These are phyloP conservation scores for Sclerodermus sp. DNA, from an alignment of 2,888 invertebrate genomes.

Conservation along the genomic window DNA sequence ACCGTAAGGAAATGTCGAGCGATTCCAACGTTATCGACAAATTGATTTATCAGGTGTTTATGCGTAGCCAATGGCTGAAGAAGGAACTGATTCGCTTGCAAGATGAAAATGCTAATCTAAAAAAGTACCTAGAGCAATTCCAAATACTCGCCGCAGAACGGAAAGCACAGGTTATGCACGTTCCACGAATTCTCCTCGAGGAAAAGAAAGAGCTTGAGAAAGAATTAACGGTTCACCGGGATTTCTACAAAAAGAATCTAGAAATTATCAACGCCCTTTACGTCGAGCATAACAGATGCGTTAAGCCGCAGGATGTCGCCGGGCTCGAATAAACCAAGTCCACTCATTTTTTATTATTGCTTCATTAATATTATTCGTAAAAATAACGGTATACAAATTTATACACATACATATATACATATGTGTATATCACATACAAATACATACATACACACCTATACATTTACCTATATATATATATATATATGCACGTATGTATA, in stretches of 20 bases:
- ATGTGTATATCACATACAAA: neutral
- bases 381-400: too few relatives aligned
- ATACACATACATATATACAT: neutral
- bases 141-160: conserved; percentile 24
- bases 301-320: conserved; percentile 11
- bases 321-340: too few relatives aligned
- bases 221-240: conserved; percentile 18
- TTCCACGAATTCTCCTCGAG: conserved; percentile 28
- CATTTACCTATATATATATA: neutral
- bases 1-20: conserved; percentile 8
- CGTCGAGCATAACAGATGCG: conserved; percentile 26
- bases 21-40: conserved; percentile 20
- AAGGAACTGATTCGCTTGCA: conserved; percentile 27
- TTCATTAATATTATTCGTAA: too few relatives aligned
- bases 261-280: conserved; percentile 30
- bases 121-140: conserved; percentile 25
- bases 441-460: neutral
- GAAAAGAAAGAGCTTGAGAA: conserved; percentile 23
- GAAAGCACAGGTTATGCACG: conserved; percentile 23
- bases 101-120: conserved; percentile 27
- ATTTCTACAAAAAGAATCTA: conserved; percentile 23
- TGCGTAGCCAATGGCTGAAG: conserved; percentile 32
- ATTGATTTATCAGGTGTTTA: conserved; percentile 27
- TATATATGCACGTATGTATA: neutral
- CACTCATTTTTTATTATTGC: too few relatives aligned